A percentile compares a stretch with the other conserved stretches of the same genome.
Conservation (phyloP, 1,140 invertebrate genomes). For the Brachionus angularis region DNA sequence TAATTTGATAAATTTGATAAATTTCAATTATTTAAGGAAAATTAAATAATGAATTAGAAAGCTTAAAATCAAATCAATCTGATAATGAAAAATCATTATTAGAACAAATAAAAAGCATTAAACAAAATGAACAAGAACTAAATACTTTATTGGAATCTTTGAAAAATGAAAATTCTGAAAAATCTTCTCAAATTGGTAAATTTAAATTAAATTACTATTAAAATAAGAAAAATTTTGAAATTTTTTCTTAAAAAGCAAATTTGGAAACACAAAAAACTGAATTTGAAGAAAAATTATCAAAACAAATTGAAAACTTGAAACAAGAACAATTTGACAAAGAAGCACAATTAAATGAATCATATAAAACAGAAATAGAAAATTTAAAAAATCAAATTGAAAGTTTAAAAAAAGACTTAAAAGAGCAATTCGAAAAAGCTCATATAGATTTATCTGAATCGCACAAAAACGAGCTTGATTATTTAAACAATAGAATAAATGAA, state of each 20-base stretch:
- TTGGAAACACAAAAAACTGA: background rate
- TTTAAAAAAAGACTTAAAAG: slow-evolving; percentile 11
- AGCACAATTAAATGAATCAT: background rate
- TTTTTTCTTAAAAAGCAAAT: background rate
- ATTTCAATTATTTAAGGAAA: too few relatives aligned
- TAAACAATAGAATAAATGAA: slow-evolving; percentile 10
- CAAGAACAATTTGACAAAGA: background rate
- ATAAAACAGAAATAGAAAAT: background rate
- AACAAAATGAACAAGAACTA: too few relatives aligned
- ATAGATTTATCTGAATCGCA: slow-evolving; percentile 9
- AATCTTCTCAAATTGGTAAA: too few relatives aligned
- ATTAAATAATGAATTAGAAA: too few relatives aligned
- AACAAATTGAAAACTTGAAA: background rate
- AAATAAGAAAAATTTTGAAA: background rate
- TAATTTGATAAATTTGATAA: too few relatives aligned
- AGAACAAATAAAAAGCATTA: too few relatives aligned
- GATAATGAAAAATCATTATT: too few relatives aligned
- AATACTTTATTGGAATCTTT: too few relatives aligned
- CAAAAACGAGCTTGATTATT: slow-evolving; percentile 15
- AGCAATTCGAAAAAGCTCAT: slow-evolving; percentile 26
- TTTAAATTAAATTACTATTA: too few relatives aligned
- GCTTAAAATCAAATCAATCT: too few relatives aligned
- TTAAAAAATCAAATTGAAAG: background rate
- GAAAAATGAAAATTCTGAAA: too few relatives aligned
- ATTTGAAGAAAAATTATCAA: background rate